A percentile compares a stretch with the other conserved stretches of the same genome.
phyloP scores from a whole-genome alignment of 2,888 invertebrate species.

The Branchinecta sandiegonensis region DNA sequence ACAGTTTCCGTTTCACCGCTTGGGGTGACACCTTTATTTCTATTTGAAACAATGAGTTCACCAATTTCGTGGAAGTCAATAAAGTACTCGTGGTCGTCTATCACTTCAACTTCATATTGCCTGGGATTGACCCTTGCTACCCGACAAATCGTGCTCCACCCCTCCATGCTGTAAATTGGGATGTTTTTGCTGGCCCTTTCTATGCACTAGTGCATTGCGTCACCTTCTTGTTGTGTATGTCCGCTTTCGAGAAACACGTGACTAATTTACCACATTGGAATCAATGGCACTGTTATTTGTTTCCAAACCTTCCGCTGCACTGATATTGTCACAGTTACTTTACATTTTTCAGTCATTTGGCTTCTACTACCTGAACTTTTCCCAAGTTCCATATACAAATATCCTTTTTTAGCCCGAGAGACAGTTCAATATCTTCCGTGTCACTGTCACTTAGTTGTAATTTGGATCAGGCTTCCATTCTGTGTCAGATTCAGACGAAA shows the following conservation, averaged over 20 bases:
- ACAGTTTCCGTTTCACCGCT: constrained; percentile 4
- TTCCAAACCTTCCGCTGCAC: constrained; percentile 8
- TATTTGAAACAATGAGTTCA: no score
- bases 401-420: constrained; percentile 3
- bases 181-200: no score
- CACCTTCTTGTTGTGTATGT: neutral
- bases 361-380: constrained; percentile 11
- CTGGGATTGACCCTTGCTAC: no score
- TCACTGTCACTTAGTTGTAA: constrained; percentile 10
- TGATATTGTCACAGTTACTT: constrained; percentile 7
- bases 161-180: no score
- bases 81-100: no score
- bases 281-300: neutral
- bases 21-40: neutral
- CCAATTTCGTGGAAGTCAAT: no score
- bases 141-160: no score
- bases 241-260: no score
- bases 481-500: constrained; percentile 10
- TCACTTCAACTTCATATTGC: no score
- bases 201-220: neutral
- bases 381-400: neutral
- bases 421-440: constrained; percentile 11
- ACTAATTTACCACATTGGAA: no score
- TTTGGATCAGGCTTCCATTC: constrained; percentile 8
- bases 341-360: constrained; percentile 10